These are phyloP conservation scores for Pseudotriccus pelzelni DNA, from an alignment of 2,797 vertebrate species.

Conservation along the genomic window DNA sequence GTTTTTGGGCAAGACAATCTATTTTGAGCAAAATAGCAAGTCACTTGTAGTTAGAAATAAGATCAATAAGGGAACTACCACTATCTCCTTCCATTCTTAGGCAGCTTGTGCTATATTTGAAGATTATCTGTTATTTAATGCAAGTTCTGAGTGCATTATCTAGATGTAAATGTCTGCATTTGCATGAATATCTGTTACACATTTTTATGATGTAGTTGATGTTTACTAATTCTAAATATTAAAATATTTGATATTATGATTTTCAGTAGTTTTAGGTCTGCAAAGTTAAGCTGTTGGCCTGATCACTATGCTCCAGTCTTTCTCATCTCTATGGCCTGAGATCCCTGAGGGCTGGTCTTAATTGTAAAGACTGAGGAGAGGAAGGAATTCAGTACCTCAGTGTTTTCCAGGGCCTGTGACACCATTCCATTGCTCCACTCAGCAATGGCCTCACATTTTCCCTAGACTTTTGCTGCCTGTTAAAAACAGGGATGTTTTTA, in stretches of 20 bases:
- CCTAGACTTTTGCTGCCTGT: not conserved
- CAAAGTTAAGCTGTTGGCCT: not conserved
- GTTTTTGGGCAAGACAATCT: not conserved
- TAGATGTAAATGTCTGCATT: not conserved
- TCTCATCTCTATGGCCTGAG: not conserved
- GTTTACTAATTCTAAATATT: not conserved
- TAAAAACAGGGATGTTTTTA: not conserved
- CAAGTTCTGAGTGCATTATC: not conserved
- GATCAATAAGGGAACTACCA: not conserved
- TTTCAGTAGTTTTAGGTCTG: not conserved
- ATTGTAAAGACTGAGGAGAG: not conserved
- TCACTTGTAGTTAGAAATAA: not conserved
- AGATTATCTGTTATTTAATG: not conserved
- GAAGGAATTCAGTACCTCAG: not conserved
- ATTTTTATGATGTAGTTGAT: not conserved
- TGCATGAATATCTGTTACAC: not conserved
- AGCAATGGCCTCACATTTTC: not conserved
- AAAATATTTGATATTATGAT: not conserved
- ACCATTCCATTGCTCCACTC: not conserved
- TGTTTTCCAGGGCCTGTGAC: not conserved
- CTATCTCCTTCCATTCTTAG: not conserved
- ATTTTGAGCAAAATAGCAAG: not conserved
- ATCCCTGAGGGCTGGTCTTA: not conserved
- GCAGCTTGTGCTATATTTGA: not conserved
- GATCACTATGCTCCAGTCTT: not conserved